Evolutionary conservation across 2,888 invertebrate genomes (phyloP).

Genomic region (Cremastobaeus sp.): DNA sequence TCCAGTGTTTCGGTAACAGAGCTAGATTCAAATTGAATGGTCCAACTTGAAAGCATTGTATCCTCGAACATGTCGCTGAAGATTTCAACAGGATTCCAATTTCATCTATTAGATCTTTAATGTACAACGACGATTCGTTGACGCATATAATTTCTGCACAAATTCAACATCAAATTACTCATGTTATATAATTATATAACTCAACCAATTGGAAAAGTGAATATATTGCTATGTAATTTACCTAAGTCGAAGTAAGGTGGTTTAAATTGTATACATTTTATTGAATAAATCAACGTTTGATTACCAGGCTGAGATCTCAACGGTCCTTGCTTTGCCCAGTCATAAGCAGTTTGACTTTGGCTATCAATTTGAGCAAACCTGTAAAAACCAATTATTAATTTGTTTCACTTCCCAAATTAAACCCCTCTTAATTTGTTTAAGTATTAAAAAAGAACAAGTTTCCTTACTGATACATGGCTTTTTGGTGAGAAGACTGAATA

Average conservation of each 20-base stretch:
- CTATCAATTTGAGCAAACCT: too few species aligned
- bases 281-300: constrained; percentile 89
- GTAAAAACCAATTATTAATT: background rate
- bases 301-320: constrained; percentile 86
- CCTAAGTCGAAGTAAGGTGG: constrained; percentile 89
- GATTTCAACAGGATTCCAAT: constrained; percentile 89
- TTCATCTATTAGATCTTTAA: constrained; percentile 89
- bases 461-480: constrained; percentile 89
- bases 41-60: constrained; percentile 91
- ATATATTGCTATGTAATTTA: constrained; percentile 9
- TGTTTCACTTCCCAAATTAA: background rate
- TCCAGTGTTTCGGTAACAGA: constrained; percentile 90
- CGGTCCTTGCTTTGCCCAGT: constrained; percentile 89
- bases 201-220: too few species aligned
- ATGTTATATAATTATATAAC: too few species aligned
- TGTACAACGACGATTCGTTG: constrained; percentile 89
- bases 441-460: background rate
- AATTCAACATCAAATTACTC: background rate
- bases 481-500: constrained; percentile 92
- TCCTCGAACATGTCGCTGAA: constrained; percentile 87
- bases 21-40: constrained; percentile 88
- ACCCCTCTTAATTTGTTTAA: too few species aligned
- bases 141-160: constrained; percentile 89
- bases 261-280: constrained; percentile 90
- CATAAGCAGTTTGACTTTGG: constrained; percentile 93